These are phyloP conservation scores for Morinoia aosen DNA, from an alignment of 2,888 invertebrate genomes.

Conservation along the genomic window DNA sequence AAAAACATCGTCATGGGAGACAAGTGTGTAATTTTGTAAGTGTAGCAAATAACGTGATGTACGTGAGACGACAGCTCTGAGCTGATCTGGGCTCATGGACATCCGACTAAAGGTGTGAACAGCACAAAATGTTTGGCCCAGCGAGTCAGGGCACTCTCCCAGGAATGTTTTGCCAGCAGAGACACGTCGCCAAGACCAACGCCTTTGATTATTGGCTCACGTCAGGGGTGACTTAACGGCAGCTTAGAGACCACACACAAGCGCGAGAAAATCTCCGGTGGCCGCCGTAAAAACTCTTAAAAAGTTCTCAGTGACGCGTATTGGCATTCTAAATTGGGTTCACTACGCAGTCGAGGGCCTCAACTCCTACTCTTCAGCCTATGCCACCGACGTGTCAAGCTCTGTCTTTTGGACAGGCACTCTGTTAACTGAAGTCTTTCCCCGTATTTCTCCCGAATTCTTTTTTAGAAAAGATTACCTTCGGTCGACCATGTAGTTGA, in stretches of 20 bases:
- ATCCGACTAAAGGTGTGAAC: not conserved
- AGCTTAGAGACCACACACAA: constrained; percentile 44
- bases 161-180: not conserved
- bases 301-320: not conserved
- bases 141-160: not conserved
- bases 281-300: constrained; percentile 19
- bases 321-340: constrained; percentile 36
- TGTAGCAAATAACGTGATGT: too few species aligned
- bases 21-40: too few species aligned
- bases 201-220: constrained; percentile 28
- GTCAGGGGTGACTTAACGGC: constrained; percentile 34
- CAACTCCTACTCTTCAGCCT: not conserved
- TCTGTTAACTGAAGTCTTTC: not conserved
- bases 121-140: not conserved
- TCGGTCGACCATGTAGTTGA: not conserved
- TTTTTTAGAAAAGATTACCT: not conserved
- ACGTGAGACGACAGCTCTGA: not conserved
- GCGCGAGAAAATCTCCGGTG: constrained; percentile 7
- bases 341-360: not conserved
- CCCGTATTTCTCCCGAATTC: not conserved
- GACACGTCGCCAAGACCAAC: constrained; percentile 33
- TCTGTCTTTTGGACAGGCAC: not conserved
- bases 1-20: too few species aligned
- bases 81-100: not conserved
- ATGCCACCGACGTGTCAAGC: not conserved